These are phyloP conservation scores for Acronicta aceris DNA, from an alignment of 2,888 invertebrate genomes.

Conservation along the genomic window DNA sequence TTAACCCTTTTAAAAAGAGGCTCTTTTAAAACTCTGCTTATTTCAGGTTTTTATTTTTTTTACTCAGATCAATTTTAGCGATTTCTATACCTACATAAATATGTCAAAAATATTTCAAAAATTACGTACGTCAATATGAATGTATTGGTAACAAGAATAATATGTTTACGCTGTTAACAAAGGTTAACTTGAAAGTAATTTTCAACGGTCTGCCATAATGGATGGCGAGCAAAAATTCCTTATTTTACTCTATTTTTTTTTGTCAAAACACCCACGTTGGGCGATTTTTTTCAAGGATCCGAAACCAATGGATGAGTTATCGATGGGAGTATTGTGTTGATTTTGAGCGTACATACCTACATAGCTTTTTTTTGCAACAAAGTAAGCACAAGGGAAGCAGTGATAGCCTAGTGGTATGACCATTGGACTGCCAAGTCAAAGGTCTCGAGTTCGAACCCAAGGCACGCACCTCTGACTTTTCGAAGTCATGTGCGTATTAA, in stretches of 20 bases:
- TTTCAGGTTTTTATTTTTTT: too few species aligned
- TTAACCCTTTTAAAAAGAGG: too few species aligned
- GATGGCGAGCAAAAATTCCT: constrained; percentile 22
- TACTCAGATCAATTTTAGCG: too few species aligned
- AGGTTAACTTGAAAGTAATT: constrained; percentile 48
- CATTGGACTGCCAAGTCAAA: too few species aligned
- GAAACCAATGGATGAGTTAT: constrained; percentile 43
- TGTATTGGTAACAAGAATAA: neutral
- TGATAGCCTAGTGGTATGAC: too few species aligned
- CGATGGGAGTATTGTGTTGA: constrained; percentile 30
- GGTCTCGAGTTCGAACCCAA: too few species aligned
- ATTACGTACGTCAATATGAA: neutral
- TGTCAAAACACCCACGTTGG: constrained; percentile 48
- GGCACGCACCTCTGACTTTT: too few species aligned
- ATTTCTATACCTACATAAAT: too few species aligned
- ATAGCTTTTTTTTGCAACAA: neutral
- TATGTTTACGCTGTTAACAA: constrained; percentile 40
- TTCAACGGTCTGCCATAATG: constrained; percentile 54
- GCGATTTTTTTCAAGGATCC: constrained; percentile 22
- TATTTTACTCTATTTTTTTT: constrained; percentile 22
- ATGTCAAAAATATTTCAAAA: too few species aligned
- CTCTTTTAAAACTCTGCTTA: too few species aligned
- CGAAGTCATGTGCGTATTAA: too few species aligned
- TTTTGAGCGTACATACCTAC: constrained; percentile 27
- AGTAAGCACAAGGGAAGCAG: too few species aligned